Percentiles rank a stretch among this genome's conserved stretches.
Evolutionary conservation across 2,888 invertebrate genomes (phyloP).

Genomic region (Meandrusa payeni): DNA sequence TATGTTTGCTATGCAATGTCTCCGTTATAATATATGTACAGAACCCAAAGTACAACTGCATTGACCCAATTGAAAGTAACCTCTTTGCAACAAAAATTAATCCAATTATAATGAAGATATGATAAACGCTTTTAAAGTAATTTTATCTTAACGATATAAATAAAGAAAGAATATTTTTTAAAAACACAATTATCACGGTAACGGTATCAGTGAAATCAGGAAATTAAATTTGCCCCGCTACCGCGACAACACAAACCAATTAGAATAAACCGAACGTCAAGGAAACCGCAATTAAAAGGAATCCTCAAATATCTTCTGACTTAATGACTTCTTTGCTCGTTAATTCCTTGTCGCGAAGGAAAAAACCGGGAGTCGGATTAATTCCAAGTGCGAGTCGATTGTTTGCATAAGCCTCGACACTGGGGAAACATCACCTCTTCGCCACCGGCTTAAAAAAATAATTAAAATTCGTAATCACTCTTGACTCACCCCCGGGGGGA

Average conservation of each 20-base stretch:
- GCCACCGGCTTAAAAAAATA: constrained; percentile 81
- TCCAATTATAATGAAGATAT: no score
- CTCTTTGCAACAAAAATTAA: no score
- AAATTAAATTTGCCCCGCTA: constrained; percentile 64
- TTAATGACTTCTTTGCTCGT: constrained; percentile 81
- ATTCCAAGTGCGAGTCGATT: constrained; percentile 80
- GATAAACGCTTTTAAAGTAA: no score
- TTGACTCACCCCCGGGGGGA: constrained; percentile 70
- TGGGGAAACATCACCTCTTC: constrained; percentile 77
- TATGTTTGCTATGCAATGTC: no score
- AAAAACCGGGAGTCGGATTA: constrained; percentile 74
- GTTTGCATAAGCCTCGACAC: constrained; percentile 77
- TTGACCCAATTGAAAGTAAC: no score
- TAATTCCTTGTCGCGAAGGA: constrained; percentile 79
- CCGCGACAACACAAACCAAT: constrained; percentile 72
- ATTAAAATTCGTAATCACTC: constrained; percentile 81
- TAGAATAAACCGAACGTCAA: constrained; percentile 68
- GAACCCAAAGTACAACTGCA: no score
- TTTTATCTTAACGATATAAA: no score
- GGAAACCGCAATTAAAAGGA: constrained; percentile 77
- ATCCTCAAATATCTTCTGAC: constrained; percentile 78
- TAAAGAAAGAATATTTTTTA: background rate
- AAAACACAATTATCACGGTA: constrained; percentile 9
- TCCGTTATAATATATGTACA: no score
- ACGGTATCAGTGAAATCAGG: constrained; percentile 28